A percentile compares a stretch with the other conserved stretches of the same genome.
Conservation (phyloP, 2,888 invertebrate species). For the Synergus japonicus region DNA sequence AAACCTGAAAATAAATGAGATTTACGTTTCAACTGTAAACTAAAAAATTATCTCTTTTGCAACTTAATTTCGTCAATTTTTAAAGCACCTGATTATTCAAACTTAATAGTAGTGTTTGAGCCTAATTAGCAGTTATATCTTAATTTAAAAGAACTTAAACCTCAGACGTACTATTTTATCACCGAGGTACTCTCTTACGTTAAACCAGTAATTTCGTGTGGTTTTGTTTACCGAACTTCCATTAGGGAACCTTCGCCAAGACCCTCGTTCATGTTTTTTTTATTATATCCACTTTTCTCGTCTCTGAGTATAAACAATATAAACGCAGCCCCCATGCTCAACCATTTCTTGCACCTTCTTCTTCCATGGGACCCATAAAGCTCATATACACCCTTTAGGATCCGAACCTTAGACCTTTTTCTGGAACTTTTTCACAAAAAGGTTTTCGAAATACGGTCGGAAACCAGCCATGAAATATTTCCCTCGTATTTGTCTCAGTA, state of each 20-base stretch:
- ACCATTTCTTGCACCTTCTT: neutral
- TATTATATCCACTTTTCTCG: conserved; percentile 31
- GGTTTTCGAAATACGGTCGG: neutral
- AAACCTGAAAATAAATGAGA: no score
- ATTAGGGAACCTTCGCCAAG: conserved; percentile 64
- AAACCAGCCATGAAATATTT: neutral
- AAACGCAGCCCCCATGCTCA: neutral
- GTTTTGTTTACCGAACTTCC: conserved; percentile 54
- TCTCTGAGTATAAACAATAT: conserved; percentile 18
- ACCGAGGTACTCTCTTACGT: neutral
- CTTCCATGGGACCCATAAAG: neutral
- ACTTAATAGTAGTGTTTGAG: neutral
- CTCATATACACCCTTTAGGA: neutral
- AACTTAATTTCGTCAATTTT: no score
- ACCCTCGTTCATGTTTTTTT: conserved; percentile 44
- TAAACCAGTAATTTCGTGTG: conserved; percentile 34
- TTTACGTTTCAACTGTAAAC: no score
- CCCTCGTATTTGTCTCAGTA: neutral
- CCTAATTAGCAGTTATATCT: neutral
- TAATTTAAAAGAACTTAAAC: neutral
- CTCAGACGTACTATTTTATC: conserved; percentile 6
- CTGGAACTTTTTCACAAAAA: neutral
- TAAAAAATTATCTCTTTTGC: no score
- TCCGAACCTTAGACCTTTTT: conserved; percentile 4
- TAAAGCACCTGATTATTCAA: neutral